Evolutionary conservation across 2,113 vertebrate genomes (phyloP).

Genomic region (Condylura cristata): DNA sequence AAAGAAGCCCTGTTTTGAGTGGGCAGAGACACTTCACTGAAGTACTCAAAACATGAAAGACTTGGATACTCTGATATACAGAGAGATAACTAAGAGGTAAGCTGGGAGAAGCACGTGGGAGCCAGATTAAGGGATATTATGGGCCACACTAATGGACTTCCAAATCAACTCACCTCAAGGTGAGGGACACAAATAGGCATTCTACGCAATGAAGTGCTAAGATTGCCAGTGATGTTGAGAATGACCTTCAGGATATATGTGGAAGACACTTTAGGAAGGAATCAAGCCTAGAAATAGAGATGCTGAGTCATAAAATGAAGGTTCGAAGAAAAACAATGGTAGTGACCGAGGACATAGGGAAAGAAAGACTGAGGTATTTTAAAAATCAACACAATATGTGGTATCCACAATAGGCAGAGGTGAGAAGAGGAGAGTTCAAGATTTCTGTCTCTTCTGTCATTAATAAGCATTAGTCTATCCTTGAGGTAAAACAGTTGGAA

Average conservation of each 20-base stretch:
- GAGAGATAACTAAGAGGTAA: not conserved
- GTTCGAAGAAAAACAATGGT: not conserved
- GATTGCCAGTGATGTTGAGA: not conserved
- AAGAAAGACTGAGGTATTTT: not conserved
- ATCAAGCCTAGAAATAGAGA: not conserved
- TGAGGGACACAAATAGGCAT: not conserved
- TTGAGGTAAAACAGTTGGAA: not conserved
- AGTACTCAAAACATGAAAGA: not conserved
- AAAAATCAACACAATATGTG: not conserved
- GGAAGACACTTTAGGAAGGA: not conserved
- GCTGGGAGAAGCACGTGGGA: not conserved
- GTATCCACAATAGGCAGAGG: not conserved
- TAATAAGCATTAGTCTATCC: not conserved
- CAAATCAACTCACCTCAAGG: not conserved
- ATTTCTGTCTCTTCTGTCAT: not conserved
- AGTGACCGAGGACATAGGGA: not conserved
- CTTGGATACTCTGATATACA: not conserved
- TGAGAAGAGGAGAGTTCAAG: not conserved
- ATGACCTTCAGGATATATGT: not conserved
- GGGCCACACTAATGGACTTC: not conserved
- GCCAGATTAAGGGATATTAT: not conserved
- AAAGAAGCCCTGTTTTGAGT: not conserved
- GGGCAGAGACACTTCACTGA: not conserved
- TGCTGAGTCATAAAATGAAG: not conserved
- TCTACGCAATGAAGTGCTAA: constrained; percentile 1